Conservation (phyloP, 2,113 vertebrate genomes). For the Mohoua ochrocephala region DNA sequence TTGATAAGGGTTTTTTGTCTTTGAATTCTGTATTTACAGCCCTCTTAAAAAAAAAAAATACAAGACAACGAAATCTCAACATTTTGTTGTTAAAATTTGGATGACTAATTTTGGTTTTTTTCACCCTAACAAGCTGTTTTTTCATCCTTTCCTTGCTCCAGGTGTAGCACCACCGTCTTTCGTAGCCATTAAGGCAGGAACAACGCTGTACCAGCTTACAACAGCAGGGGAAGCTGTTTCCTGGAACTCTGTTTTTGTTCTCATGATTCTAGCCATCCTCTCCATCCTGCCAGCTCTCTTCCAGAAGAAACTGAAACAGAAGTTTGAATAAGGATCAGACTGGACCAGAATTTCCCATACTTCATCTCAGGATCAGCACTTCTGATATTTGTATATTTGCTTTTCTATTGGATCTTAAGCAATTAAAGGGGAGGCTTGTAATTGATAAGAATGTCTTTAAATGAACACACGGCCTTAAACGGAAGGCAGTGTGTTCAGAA, state of each 20-base stretch:
- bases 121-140: neutral
- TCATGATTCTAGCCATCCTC: conserved; percentile 88
- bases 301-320: conserved; percentile 93
- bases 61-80: neutral
- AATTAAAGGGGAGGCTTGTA: conserved; percentile 34
- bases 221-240: conserved; percentile 97
- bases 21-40: neutral
- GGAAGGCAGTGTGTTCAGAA: conserved; percentile 33
- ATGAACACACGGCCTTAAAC: neutral
- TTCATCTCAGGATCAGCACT: conserved; percentile 78
- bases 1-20: neutral
- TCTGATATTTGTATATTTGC: conserved; percentile 59
- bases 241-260: conserved; percentile 93
- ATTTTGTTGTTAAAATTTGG: neutral
- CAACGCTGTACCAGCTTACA: conserved; percentile 94
- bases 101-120: neutral
- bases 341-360: conserved; percentile 41
- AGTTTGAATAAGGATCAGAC: conserved; percentile 80
- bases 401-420: conserved; percentile 67
- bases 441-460: conserved; percentile 20
- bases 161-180: conserved; percentile 97
- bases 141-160: neutral
- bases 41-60: neutral
- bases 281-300: conserved; percentile 94
- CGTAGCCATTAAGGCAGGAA: conserved; percentile 96